Evolutionary conservation across 2,888 invertebrate genomes (phyloP).

Genomic region (Drosophila austrosaltans): DNA sequence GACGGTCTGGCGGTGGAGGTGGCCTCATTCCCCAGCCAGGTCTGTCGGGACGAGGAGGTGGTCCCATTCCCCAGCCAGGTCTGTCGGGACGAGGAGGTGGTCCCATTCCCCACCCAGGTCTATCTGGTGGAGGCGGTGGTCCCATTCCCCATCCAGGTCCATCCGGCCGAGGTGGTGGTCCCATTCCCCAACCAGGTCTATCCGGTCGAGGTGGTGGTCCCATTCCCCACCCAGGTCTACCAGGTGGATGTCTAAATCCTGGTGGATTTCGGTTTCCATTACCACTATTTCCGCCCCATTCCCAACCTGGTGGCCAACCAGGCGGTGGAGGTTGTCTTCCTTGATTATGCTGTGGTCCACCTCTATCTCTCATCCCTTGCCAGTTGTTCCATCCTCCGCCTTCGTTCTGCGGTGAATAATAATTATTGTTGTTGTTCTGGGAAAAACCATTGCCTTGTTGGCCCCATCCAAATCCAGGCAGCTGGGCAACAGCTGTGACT

Average conservation of each 20-base stretch:
- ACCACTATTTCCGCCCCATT: slow-evolving; percentile 39
- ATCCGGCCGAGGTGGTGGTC: slow-evolving; percentile 9
- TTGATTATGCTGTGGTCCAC: neutral
- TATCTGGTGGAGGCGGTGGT: slow-evolving; percentile 3
- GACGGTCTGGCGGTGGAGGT: slow-evolving; percentile 7
- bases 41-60: slow-evolving; percentile 22
- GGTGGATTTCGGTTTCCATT: slow-evolving; percentile 25
- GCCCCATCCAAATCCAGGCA: slow-evolving; percentile 45
- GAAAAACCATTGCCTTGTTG: slow-evolving; percentile 24
- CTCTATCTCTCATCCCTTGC: slow-evolving; percentile 17
- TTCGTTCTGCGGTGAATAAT: slow-evolving; percentile 26
- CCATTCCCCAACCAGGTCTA: slow-evolving; percentile 24
- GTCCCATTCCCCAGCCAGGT: slow-evolving; percentile 25
- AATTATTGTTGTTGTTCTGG: slow-evolving; percentile 23
- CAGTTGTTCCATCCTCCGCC: slow-evolving; percentile 40
- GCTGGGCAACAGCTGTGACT: slow-evolving; percentile 43
- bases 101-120: slow-evolving; percentile 7
- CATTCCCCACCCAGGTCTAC: slow-evolving; percentile 24
- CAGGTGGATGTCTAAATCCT: slow-evolving; percentile 9
- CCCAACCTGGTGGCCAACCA: slow-evolving; percentile 50
- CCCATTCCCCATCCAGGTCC: slow-evolving; percentile 32
- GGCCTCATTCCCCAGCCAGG: slow-evolving; percentile 26
- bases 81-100: slow-evolving; percentile 10
- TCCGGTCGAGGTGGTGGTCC: slow-evolving; percentile 20
- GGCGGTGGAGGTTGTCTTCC: slow-evolving; percentile 15